A percentile compares a stretch with the other conserved stretches of the same genome.
These are phyloP conservation scores for Corbicula japonica DNA, from an alignment of 2,888 invertebrate species.

Conservation along the genomic window DNA sequence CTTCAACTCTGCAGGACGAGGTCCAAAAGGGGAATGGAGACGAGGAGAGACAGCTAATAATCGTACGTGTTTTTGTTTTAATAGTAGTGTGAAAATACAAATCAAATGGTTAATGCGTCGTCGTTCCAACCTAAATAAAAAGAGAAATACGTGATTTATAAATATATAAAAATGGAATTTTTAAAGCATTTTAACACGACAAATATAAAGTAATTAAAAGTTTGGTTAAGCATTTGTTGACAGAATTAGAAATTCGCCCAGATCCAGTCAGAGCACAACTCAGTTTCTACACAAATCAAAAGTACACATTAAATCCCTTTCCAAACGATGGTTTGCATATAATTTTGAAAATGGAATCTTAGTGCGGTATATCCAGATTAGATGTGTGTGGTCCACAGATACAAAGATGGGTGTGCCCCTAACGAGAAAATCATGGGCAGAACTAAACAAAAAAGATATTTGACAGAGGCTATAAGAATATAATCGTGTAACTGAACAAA, in stretches of 20 bases:
- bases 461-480: not conserved
- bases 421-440: not conserved
- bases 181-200: not conserved
- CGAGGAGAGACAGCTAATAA: conserved; percentile 54
- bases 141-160: not conserved
- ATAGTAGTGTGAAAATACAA: not conserved
- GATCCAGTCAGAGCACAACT: too few relatives aligned
- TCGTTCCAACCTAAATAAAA: not conserved
- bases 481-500: not conserved
- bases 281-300: too few relatives aligned
- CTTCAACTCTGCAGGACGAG: conserved; percentile 58
- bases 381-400: too few relatives aligned
- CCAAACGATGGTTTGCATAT: too few relatives aligned
- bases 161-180: not conserved
- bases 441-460: not conserved
- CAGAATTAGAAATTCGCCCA: too few relatives aligned
- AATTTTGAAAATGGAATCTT: too few relatives aligned
- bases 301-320: too few relatives aligned
- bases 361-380: too few relatives aligned
- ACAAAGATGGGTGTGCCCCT: too few relatives aligned
- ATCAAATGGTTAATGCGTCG: not conserved
- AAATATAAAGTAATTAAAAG: not conserved
- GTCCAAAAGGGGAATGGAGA: conserved; percentile 65
- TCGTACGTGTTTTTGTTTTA: conserved; percentile 26
- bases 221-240: not conserved